Evolutionary conservation across 2,888 invertebrate genomes (phyloP).

Genomic region (Drosophila formosana): DNA sequence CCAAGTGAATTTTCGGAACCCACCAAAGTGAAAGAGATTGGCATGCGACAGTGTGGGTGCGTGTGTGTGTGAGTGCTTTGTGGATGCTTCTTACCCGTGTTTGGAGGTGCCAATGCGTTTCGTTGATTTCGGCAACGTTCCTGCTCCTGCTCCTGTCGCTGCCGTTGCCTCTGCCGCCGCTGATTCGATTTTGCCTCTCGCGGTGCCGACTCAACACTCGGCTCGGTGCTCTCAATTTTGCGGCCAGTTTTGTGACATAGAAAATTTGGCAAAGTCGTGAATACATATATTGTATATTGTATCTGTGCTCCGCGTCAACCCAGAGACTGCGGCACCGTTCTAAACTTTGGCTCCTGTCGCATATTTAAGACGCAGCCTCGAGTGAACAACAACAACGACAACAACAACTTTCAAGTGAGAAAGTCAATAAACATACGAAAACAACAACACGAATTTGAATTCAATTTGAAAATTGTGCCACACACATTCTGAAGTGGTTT

Average conservation of each 20-base stretch:
- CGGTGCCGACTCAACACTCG: conserved; percentile 37
- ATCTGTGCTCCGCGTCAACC: background rate
- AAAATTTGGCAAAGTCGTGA: conserved; percentile 46
- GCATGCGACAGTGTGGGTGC: conserved; percentile 7
- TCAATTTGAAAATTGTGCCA: conserved; percentile 25
- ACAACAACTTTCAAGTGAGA: conserved; percentile 4
- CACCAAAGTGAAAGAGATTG: conserved; percentile 13
- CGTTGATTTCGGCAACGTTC: conserved; percentile 49
- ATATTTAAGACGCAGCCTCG: background rate
- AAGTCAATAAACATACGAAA: conserved; percentile 23
- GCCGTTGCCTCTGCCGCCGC: conserved; percentile 5
- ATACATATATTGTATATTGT: conserved; percentile 27
- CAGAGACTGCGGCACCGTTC: conserved; percentile 8
- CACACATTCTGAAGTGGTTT: conserved; percentile 41
- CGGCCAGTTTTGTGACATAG: conserved; percentile 50
- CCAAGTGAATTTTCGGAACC: conserved; percentile 4
- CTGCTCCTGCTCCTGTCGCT: background rate
- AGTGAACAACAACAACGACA: conserved; percentile 1
- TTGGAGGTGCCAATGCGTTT: conserved; percentile 43
- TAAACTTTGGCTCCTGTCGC: conserved; percentile 10
- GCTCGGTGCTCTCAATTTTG: conserved; percentile 44
- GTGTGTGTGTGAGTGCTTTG: background rate
- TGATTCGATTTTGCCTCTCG: conserved; percentile 57
- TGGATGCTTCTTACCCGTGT: conserved; percentile 22
- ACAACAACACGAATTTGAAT: conserved; percentile 7